Percentiles rank a stretch among this genome's conserved stretches.
Evolutionary conservation across 2,888 invertebrate genomes (phyloP).

Genomic region (Baccha elongata): DNA sequence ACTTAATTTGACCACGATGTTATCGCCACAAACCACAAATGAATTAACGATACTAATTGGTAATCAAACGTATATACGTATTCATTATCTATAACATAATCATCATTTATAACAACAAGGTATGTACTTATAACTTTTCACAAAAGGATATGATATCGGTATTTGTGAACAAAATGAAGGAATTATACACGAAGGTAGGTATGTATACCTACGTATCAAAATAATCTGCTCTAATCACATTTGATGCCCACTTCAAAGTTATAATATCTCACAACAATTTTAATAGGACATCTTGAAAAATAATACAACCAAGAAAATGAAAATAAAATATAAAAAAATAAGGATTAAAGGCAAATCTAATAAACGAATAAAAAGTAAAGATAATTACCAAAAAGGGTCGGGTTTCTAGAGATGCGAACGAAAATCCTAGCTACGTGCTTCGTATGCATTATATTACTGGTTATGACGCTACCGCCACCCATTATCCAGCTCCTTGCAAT

Average conservation of each 20-base stretch:
- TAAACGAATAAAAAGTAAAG: conserved; percentile 59
- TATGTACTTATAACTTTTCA: neutral
- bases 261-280: conserved; percentile 38
- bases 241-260: conserved; percentile 42
- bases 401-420: conserved; percentile 27
- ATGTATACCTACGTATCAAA: neutral
- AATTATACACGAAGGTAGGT: neutral
- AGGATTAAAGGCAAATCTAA: conserved; percentile 40
- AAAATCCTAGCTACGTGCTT: conserved; percentile 48
- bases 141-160: neutral
- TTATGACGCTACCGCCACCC: neutral
- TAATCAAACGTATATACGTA: conserved; percentile 2
- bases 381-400: conserved; percentile 54
- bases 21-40: conserved; percentile 37
- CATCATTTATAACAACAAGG: neutral
- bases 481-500: conserved; percentile 26
- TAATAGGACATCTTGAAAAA: conserved; percentile 45
- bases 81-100: conserved; percentile 15
- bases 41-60: conserved; percentile 43
- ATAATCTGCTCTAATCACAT: conserved; percentile 28
- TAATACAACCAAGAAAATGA: neutral
- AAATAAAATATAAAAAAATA: conserved; percentile 1
- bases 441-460: conserved; percentile 54
- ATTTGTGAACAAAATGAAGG: neutral
- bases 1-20: conserved; percentile 19